A percentile compares a stretch with the other conserved stretches of the same genome.
Conservation (phyloP, 2,797 vertebrate genomes). For the Macropus fuliginosus region DNA sequence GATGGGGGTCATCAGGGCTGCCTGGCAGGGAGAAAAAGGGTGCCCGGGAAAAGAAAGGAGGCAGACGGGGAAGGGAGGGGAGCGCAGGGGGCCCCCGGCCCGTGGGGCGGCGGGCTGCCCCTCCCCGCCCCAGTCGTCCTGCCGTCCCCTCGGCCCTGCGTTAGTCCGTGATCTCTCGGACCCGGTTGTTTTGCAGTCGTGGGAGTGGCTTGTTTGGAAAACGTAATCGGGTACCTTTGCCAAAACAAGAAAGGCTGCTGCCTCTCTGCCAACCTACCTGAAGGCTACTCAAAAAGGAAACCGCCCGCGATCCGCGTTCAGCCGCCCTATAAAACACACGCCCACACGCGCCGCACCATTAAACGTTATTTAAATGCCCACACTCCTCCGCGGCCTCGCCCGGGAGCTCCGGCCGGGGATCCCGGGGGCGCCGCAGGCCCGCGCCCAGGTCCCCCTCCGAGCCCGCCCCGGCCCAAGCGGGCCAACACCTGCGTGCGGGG, state of each 20-base stretch:
- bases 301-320: constrained; percentile 49
- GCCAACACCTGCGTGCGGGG: too few relatives aligned
- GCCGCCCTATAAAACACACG: constrained; percentile 66
- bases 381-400: neutral
- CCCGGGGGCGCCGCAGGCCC: too few relatives aligned
- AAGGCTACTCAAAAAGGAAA: constrained; percentile 67
- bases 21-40: neutral
- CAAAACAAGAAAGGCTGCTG: constrained; percentile 45
- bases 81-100: neutral
- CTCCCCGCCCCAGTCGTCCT: neutral
- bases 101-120: too few relatives aligned
- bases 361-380: constrained; percentile 57
- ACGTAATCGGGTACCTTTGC: constrained; percentile 57
- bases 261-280: constrained; percentile 73
- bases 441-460: too few relatives aligned
- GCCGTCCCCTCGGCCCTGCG: neutral
- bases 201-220: constrained; percentile 44
- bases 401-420: too few relatives aligned
- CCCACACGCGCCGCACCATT: constrained; percentile 45
- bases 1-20: constrained; percentile 2
- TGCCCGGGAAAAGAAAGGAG: constrained; percentile 30
- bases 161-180: neutral
- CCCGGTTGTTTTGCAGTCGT: neutral
- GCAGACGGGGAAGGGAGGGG: constrained; percentile 15
- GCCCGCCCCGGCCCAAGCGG: too few relatives aligned